phyloP scores from a whole-genome alignment of 2,113 vertebrate genomes.

The Cromileptes altivelis region DNA sequence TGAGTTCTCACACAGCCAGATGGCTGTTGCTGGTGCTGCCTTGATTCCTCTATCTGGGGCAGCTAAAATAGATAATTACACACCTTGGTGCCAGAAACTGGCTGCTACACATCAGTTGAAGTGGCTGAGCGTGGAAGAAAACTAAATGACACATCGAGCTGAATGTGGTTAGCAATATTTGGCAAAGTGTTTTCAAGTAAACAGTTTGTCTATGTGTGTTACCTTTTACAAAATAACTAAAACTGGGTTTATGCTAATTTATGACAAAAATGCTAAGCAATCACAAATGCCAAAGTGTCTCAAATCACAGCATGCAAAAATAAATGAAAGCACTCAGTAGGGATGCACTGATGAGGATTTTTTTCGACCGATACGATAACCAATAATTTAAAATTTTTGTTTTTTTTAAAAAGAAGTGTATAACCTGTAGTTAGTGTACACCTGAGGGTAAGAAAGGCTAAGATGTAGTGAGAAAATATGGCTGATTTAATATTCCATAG shows the following conservation, averaged over 20 bases:
- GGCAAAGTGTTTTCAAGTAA: constrained; percentile 18
- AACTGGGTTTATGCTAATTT: neutral
- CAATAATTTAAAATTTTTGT: no score
- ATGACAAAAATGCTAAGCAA: no score
- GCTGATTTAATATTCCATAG: no score
- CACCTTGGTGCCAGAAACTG: constrained; percentile 59
- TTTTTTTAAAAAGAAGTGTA: no score
- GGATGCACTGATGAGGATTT: no score
- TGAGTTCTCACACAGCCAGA: constrained; percentile 69
- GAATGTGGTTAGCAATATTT: constrained; percentile 13
- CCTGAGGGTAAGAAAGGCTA: no score
- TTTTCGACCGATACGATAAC: no score
- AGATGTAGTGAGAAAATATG: no score
- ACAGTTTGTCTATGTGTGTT: neutral
- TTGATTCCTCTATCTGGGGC: constrained; percentile 67
- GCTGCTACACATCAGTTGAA: constrained; percentile 48
- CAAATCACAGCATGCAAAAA: neutral
- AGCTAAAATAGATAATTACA: constrained; percentile 76
- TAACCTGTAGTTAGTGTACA: no score
- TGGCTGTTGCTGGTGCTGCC: constrained; percentile 68
- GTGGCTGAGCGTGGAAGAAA: constrained; percentile 22
- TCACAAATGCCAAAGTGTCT: neutral
- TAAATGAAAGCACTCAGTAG: no score
- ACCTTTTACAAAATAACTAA: neutral
- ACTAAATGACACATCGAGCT: constrained; percentile 30